Conservation (phyloP, 2,888 invertebrate genomes). For the Limnephilus rhombicus region DNA sequence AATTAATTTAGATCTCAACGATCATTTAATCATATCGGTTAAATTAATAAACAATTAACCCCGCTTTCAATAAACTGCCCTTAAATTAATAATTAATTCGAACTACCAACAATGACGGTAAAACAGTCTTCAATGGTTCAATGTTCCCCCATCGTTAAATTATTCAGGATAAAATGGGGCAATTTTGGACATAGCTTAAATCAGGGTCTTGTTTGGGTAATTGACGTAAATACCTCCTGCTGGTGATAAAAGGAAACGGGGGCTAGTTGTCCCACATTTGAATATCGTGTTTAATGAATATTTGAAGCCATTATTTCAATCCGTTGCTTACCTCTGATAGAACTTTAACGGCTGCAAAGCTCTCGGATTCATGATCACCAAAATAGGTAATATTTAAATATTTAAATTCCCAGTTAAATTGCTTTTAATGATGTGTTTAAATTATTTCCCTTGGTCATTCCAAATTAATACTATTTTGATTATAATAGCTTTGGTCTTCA, state of each 20-base stretch:
- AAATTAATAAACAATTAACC: not conserved
- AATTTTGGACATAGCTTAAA: constrained; percentile 55
- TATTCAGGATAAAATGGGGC: constrained; percentile 41
- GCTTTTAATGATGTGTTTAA: not conserved
- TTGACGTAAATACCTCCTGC: constrained; percentile 43
- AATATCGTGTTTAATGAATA: constrained; percentile 36
- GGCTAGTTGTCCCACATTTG: constrained; percentile 12
- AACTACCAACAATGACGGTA: not conserved
- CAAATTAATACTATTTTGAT: not conserved
- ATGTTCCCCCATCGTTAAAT: constrained; percentile 11
- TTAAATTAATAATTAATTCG: not conserved
- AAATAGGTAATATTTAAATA: not conserved
- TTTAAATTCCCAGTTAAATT: not conserved
- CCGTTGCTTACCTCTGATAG: not conserved
- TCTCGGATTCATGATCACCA: not conserved
- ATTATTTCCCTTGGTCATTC: not conserved
- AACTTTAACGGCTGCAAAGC: not conserved
- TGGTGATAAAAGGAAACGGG: constrained; percentile 19
- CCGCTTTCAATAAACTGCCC: not conserved
- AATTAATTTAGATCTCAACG: not conserved
- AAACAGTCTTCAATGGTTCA: not conserved
- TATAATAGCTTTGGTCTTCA: no score
- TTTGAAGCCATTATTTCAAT: constrained; percentile 16
- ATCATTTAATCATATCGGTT: not conserved
- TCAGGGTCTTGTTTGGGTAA: constrained; percentile 54